Base-by-base conservation (phyloP, 2,113 vertebrate species). In the Sorex fumeus region DNA sequence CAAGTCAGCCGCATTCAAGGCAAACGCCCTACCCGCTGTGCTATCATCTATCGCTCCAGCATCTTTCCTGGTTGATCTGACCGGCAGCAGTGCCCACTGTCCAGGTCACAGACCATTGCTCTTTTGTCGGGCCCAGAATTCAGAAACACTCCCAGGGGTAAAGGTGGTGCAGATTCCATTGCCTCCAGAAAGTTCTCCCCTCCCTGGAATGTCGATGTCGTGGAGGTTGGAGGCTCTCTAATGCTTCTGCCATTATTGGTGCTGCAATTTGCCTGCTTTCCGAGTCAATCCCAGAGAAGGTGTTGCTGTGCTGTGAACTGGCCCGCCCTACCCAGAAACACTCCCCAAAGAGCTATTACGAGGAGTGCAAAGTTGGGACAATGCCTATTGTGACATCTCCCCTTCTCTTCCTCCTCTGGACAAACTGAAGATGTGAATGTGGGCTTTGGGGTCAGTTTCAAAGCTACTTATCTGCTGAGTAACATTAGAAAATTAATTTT, bases 401-500 rank as follows among this genome's bases (percentile, higher is more conserved):
- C 27, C 40, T 0, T n/a, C n/a, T 76, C 64, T 88, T 30, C 12
- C 19, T 78, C 32, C 7, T 79, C 70, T 74, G 57, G n/a, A 27
- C 34, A 74, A 25, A 36, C 69, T 64, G 4, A 34, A 47, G 2
- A 45, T 64, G 67, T 72, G n/a, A 34, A 25, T 72, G 16, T 28
- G 6, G 8, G 30, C 23, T 28, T 89, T 62, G 30, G 45, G 21
- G 77, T 72, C 77, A 36, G 45, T 82, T 64, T 53, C 21, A 60
- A 23, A 62, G 28, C 45, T 79, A 27, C 40, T 40, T 40, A 40
- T 40, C 30, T 62, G 8, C 8, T 69, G 62, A 0, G 1, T 69
- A 72, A 40, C 19, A 57, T 78, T n/a, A 80, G 87, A 79, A n/a
- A n/a, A 88, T 78, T 60, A 23, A 87, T 66, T 67, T 78, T 69